Percentiles rank a stretch among this genome's conserved stretches.
phyloP scores from a whole-genome alignment of 2,888 invertebrate species.

The Marronus borbonicus region DNA sequence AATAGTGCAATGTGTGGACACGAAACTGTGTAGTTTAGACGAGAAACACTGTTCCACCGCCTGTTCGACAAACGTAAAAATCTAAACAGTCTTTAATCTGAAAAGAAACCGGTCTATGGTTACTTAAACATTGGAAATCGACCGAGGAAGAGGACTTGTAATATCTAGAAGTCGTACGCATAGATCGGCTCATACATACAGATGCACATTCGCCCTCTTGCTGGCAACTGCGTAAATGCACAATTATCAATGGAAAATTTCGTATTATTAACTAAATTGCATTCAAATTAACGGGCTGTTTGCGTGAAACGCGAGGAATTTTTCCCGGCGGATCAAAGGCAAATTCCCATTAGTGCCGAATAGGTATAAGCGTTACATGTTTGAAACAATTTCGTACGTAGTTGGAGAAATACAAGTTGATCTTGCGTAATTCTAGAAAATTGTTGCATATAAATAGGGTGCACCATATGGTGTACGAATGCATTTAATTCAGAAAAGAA shows the following conservation, averaged over 20 bases:
- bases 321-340: slow-evolving; percentile 33
- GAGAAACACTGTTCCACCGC: slow-evolving; percentile 12
- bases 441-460: background rate
- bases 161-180: background rate
- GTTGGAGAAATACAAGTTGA: slow-evolving; percentile 20
- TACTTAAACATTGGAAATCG: slow-evolving; percentile 28
- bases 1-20: slow-evolving; percentile 33
- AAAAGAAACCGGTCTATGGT: slow-evolving; percentile 41
- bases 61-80: slow-evolving; percentile 6
- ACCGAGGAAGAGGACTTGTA: background rate
- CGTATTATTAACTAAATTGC: slow-evolving; percentile 39
- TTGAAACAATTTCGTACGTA: slow-evolving; percentile 22
- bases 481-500: background rate
- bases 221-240: slow-evolving; percentile 16
- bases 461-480: slow-evolving; percentile 12
- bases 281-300: slow-evolving; percentile 23
- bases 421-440: slow-evolving; percentile 22
- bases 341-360: slow-evolving; percentile 18
- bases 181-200: background rate
- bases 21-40: slow-evolving; percentile 21
- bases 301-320: slow-evolving; percentile 24
- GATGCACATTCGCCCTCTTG: background rate
- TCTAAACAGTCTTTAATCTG: slow-evolving; percentile 39
- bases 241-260: slow-evolving; percentile 32
- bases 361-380: slow-evolving; percentile 3